These are phyloP conservation scores for Napeogenes inachia DNA, from an alignment of 2,888 invertebrate genomes.

Conservation along the genomic window DNA sequence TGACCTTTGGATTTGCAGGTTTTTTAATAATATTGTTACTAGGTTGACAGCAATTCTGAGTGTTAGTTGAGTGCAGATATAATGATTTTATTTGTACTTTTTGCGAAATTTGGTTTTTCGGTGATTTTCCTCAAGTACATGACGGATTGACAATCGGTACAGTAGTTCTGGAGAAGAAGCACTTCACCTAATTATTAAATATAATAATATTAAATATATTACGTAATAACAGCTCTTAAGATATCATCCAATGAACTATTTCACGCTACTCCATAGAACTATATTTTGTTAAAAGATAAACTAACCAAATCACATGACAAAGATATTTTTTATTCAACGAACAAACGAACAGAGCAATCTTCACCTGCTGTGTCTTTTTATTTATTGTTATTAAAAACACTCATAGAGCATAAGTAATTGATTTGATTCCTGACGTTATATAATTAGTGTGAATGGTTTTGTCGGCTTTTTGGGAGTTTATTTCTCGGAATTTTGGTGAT, in stretches of 20 bases:
- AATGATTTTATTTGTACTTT: no score
- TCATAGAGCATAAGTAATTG: conserved; percentile 52
- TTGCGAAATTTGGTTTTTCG: no score
- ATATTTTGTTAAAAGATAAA: conserved; percentile 71
- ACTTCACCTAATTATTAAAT: background rate
- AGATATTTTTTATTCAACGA: conserved; percentile 52
- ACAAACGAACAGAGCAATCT: conserved; percentile 49
- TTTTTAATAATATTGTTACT: no score
- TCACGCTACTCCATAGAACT: conserved; percentile 63
- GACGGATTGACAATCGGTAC: no score
- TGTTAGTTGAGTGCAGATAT: no score
- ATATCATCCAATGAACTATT: conserved; percentile 52
- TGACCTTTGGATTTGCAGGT: no score
- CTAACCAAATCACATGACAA: conserved; percentile 71
- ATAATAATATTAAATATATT: background rate
- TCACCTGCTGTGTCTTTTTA: conserved; percentile 67
- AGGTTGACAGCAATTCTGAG: no score
- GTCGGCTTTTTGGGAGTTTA: conserved; percentile 29
- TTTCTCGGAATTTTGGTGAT: conserved; percentile 30
- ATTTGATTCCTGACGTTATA: conserved; percentile 65
- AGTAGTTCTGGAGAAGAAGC: no score
- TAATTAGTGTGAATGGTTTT: conserved; percentile 69
- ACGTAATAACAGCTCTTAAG: conserved; percentile 43
- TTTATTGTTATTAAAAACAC: conserved; percentile 54
- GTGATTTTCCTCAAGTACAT: no score